Evolutionary conservation across 2,797 vertebrate species (phyloP).

Genomic region (Acanthiza pusilla): DNA sequence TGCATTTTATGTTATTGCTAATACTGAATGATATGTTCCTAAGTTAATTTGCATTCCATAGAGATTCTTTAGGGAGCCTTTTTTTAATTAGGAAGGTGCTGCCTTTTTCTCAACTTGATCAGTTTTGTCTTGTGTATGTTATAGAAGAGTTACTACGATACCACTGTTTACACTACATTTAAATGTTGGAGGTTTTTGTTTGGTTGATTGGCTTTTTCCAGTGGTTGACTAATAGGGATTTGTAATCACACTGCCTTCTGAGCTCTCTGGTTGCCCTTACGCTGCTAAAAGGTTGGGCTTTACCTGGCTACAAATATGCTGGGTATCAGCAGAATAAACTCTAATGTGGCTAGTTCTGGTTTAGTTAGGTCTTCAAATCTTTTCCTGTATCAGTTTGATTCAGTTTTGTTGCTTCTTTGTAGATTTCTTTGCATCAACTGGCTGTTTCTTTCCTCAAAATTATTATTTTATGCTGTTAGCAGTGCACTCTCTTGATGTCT

Average conservation of each 20-base stretch:
- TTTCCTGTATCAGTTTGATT: background rate
- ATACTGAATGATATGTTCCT: background rate
- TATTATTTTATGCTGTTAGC: background rate
- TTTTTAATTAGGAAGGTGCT: background rate
- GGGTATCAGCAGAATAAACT: background rate
- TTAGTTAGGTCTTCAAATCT: background rate
- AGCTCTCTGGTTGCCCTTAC: background rate
- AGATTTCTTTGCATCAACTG: background rate
- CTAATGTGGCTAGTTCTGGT: background rate
- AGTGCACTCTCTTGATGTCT: background rate
- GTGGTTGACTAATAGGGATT: background rate
- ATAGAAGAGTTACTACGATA: background rate
- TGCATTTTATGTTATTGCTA: background rate
- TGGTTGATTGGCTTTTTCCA: background rate
- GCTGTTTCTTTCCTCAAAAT: background rate
- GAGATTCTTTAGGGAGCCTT: background rate
- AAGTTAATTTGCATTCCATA: background rate
- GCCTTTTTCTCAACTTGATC: background rate
- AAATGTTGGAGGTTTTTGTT: accelerated
- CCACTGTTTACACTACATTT: background rate
- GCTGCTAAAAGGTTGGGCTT: background rate
- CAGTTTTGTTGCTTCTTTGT: background rate
- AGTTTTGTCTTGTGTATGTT: background rate
- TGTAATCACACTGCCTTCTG: background rate
- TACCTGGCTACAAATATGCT: background rate